Base-by-base conservation (phyloP, 64 coral and sea anemone genomes). In the Montipora efflorescens region DNA sequence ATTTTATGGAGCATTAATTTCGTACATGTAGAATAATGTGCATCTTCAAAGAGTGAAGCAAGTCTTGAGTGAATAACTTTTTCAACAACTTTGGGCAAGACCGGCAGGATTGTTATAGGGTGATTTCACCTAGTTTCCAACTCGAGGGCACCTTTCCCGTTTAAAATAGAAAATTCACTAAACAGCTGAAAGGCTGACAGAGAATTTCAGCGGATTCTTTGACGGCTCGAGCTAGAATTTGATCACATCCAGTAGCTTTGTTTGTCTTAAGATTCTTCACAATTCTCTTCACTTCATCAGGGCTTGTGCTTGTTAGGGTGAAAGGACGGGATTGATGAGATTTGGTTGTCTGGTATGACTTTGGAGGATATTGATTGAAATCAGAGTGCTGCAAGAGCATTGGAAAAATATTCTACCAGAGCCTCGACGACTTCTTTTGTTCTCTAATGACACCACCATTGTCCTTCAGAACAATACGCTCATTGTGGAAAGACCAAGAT, bases 121-220 rank as follows among this genome's bases (percentile, higher is more conserved):
- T n/a, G n/a, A 23, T 89, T 88, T 94, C 92, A 5, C 84, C 92
- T 9, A 50, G 57, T 94, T 94, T 94, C 85, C 92, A 94, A 43
- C 81, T 51, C 53, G 57, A 48, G 19, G 84, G 92, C 23, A 94
- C 81, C 59, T 75, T 87, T 7, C n/a, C 59, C 1, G 50, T 55
- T 18, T 94, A 59, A 11, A 88, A 74, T 9, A 93, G 52, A 52
- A 81, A 89, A 16, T 75, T 94, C 18, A 82, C 52, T 16, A 94
- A 78, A 46, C 19, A 75, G 76, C 77, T 89, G n/a, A 89, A 79
- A 4, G 92, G 85, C 19, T 83, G 15, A 22, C 87, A 94, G 4
- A 89, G 58, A 7, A 94, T 71, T 20, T 94, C 87, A 64, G 93
- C 93, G 8, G 92, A 88, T 73, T 78, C 9, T 88, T 87, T 88